Evolutionary conservation across 2,888 invertebrate genomes (phyloP).

Genomic region (Craniophora ligustri): DNA sequence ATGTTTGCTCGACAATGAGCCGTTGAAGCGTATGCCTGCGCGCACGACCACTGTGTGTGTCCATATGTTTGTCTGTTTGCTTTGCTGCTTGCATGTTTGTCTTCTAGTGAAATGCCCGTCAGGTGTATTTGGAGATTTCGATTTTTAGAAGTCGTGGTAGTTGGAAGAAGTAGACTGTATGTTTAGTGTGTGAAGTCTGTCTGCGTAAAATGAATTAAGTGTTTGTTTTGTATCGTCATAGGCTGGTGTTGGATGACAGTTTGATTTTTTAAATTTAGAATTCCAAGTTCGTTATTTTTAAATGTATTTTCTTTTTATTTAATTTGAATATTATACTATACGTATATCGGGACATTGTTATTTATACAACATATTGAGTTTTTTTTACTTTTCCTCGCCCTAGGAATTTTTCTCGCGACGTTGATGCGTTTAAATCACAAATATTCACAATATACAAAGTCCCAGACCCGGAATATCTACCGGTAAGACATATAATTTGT

Average conservation of each 20-base stretch:
- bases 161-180: neutral
- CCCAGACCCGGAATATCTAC: no score
- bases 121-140: constrained; percentile 47
- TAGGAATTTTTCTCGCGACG: no score
- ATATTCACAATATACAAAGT: no score
- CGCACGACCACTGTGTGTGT: constrained; percentile 50
- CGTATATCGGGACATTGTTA: no score
- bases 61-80: constrained; percentile 62
- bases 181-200: constrained; percentile 14
- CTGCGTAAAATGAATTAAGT: neutral
- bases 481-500: no score
- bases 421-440: no score
- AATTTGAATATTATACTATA: no score
- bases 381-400: no score
- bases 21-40: constrained; percentile 76
- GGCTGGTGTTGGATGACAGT: neutral
- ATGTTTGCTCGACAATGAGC: constrained; percentile 74
- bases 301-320: no score
- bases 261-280: no score
- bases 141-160: constrained; percentile 36
- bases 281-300: no score
- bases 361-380: no score
- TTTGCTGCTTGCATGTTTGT: constrained; percentile 48
- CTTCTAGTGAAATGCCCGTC: constrained; percentile 51
- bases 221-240: neutral